Evolutionary conservation across 2,888 invertebrate species (phyloP), one percentile per base, ranked within the genome.

Genomic region (Erynnis tages): DNA sequence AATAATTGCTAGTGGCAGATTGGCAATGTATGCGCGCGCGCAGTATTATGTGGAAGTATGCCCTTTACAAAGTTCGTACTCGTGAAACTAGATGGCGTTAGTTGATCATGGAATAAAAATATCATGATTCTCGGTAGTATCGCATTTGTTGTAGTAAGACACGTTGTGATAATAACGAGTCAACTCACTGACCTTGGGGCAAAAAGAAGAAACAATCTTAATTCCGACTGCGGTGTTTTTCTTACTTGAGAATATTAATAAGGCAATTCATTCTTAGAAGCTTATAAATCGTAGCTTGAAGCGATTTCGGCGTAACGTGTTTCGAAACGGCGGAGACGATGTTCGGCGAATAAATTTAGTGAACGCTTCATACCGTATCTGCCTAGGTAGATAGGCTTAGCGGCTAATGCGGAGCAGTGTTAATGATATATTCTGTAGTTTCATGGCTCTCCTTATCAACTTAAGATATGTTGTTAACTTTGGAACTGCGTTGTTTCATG

Each of bases 151-250:
- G 30, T 32, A 19, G 14, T 45, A 55, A 40, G 41, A 54, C 53
- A 57, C 52, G 54, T 76, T 73, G 74, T 75, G 78, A 79, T 83
- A 76, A 83, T 76, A 76, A 73, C 73, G 66, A 57, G 62, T 60
- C 79, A 78, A 85, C 84, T 82, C 76, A 74, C 82, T 75, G 84
- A 79, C 87, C 87, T 88, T 88, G 87, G 69, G 66, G 77, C 80
- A 85, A 85, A 84, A 84, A 82, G 74, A 78, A 79, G 82, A 79
- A 79, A 81, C 75, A 67, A 81, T 79, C 78, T 78, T 74, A 80
- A 79, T 78, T 73, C 81, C 71, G 67, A 73, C 73, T 68, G 76
- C 70, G 73, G 74, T 70, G 68, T 73, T 71, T 77, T 76, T 77
- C 72, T 76, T 71, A 65, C 67, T 71, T 55, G 65, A 72, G 76